Percentiles rank a stretch among this genome's conserved stretches.
These are phyloP conservation scores for Listronotus bonariensis DNA, from an alignment of 1,140 invertebrate species.

Conservation along the genomic window DNA sequence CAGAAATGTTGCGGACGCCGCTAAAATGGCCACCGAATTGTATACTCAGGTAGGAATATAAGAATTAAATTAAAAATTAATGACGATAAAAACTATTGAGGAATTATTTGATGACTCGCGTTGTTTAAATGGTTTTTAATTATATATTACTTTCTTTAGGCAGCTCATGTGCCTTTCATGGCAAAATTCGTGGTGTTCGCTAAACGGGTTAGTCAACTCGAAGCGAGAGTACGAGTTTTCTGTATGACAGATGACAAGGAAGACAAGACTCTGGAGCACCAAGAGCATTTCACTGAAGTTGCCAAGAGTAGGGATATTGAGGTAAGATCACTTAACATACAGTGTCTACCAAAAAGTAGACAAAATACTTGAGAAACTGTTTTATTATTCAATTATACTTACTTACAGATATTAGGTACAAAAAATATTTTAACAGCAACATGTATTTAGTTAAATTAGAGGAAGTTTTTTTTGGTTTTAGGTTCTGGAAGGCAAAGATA, in stretches of 20 bases:
- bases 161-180: slow-evolving; percentile 90
- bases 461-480: slow-evolving; percentile 46
- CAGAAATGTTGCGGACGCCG: slow-evolving; percentile 89
- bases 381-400: no score
- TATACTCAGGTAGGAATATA: slow-evolving; percentile 77
- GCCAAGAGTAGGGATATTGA: slow-evolving; percentile 90
- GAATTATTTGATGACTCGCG: no score
- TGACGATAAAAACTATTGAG: no score
- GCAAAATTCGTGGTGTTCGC: slow-evolving; percentile 95
- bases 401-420: no score
- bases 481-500: slow-evolving; percentile 84
- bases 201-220: slow-evolving; percentile 83
- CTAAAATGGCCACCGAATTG: slow-evolving; percentile 91
- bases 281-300: slow-evolving; percentile 93
- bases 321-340: slow-evolving; percentile 55
- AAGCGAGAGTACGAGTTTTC: slow-evolving; percentile 89
- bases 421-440: no score
- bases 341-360: no score
- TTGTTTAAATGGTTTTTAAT: no score
- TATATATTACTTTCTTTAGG: slow-evolving; percentile 37
- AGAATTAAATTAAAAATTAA: background rate
- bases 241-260: slow-evolving; percentile 98
- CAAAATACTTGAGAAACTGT: no score
- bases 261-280: slow-evolving; percentile 91
- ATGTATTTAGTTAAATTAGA: no score